Evolutionary conservation across 2,113 vertebrate species (phyloP), one percentile per base, ranked within the genome.

Genomic region (Festucalex cinctus): DNA sequence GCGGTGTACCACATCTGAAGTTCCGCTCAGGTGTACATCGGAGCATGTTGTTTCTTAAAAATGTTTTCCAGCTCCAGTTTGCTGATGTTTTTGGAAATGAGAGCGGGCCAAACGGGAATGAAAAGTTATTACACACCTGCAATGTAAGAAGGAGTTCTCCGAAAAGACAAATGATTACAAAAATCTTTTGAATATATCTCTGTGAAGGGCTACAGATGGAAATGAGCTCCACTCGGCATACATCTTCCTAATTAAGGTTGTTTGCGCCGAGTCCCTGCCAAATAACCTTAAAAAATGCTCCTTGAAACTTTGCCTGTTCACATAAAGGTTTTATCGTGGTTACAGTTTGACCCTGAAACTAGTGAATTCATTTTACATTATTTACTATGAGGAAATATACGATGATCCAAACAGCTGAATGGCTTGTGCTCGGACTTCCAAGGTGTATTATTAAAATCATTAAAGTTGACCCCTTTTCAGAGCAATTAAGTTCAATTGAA

Each of bases 11-110:
- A 49, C 64, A 17, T 65, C 58, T 74, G 22, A 61, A 56, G 24
- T 56, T 14, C 22, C 22, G 6, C 66, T 74, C 68, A 53, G 65
- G 66, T 76, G 54, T 71, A 81, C 26, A 48, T 46, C 69, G 68
- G 66, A 70, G 63, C 68, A 62, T 66, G 63, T 74, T 69, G 62
- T 54, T 43, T 64, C 48, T n/a, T n/a, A n/a, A 64, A 43, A 74
- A 61, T 64, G 66, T 63, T 48, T 8, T 44, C 65, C 76, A 71
- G 62, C 59, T 75, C 66, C 56, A 58, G 24, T 64, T 58, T 35
- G 58, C 61, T 67, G 41, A 63, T 72, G 65, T 62, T 58, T 49
- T 60, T 56, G 56, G 13, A 22, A 22, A 51, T 17, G 26, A 70
- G 53, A 64, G 28, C n/a, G 9, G 61, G 63, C 62, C 62, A 54